These are phyloP conservation scores for Petrocephalus microphthalmus DNA, from an alignment of 2,113 vertebrate genomes.

Conservation along the genomic window DNA sequence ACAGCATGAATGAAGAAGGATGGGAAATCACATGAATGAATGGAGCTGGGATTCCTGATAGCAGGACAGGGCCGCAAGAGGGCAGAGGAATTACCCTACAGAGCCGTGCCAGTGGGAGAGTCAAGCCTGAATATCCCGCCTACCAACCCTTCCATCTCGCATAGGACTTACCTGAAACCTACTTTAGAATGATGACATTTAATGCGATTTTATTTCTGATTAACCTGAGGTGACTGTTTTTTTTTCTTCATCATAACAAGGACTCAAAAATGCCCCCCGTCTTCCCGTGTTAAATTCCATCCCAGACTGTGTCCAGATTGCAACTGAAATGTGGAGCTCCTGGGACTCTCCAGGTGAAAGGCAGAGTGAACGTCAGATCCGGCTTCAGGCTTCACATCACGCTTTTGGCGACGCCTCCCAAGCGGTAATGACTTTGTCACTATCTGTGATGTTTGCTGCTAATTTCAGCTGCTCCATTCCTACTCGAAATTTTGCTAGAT, in stretches of 20 bases:
- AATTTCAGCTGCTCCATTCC: neutral
- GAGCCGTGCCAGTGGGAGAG: neutral
- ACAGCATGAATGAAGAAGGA: neutral
- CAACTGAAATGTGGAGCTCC: neutral
- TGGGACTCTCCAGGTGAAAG: neutral
- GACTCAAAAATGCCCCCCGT: neutral
- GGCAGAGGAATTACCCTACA: neutral
- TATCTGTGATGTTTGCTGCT: neutral
- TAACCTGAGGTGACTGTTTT: neutral
- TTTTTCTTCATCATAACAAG: neutral
- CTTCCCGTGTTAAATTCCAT: neutral
- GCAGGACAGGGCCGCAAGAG: neutral
- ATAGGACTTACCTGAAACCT: neutral
- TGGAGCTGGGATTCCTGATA: slow-evolving; percentile 13
- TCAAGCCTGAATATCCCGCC: neutral
- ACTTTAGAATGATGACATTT: neutral
- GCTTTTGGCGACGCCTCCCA: neutral
- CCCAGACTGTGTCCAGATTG: no score
- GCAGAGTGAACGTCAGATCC: neutral
- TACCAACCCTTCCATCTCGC: neutral
- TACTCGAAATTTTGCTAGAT: neutral
- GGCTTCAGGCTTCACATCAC: neutral
- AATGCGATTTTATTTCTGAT: neutral
- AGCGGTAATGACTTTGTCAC: neutral
- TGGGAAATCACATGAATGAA: slow-evolving; percentile 26